Percentiles rank a stretch among this genome's conserved stretches.
phyloP scores from a whole-genome alignment of 2,888 invertebrate species.

The Sycophila texana region DNA sequence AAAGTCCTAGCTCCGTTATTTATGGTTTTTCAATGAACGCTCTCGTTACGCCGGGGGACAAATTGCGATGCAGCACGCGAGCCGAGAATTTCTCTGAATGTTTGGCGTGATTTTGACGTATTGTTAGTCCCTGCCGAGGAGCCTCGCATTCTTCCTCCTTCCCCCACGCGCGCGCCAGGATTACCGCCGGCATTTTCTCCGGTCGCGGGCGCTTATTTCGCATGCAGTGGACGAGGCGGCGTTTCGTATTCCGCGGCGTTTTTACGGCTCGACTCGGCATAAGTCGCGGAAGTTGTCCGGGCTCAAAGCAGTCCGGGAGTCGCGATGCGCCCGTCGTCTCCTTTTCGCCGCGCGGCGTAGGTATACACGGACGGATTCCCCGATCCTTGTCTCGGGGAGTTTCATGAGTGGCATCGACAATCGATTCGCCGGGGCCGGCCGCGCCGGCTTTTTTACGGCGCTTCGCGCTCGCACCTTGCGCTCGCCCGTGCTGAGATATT shows the following conservation, averaged over 20 bases:
- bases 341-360: background rate
- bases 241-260: slow-evolving; percentile 57
- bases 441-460: slow-evolving; percentile 10
- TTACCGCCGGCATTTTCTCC: slow-evolving; percentile 48
- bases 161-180: background rate
- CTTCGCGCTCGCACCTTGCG: slow-evolving; percentile 15
- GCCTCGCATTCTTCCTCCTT: slow-evolving; percentile 31
- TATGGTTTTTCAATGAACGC: slow-evolving; percentile 56
- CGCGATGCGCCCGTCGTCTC: slow-evolving; percentile 20
- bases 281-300: slow-evolving; percentile 54
- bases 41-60: slow-evolving; percentile 49
- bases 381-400: slow-evolving; percentile 41
- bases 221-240: slow-evolving; percentile 54
- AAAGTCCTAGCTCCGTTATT: slow-evolving; percentile 52
- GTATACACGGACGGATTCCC: slow-evolving; percentile 42
- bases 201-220: slow-evolving; percentile 54
- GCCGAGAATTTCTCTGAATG: slow-evolving; percentile 50
- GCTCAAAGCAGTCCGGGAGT: slow-evolving; percentile 40
- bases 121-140: slow-evolving; percentile 52
- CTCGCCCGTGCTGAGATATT: slow-evolving; percentile 10
- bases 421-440: slow-evolving; percentile 35
- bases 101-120: slow-evolving; percentile 58
- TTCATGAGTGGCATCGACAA: slow-evolving; percentile 55
- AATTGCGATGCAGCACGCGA: slow-evolving; percentile 56
- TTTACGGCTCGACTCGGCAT: slow-evolving; percentile 51